Percentiles rank a stretch among this genome's conserved stretches.
Evolutionary conservation across 2,888 invertebrate species (phyloP).

Genomic region (Agonopterix subpropinquella): DNA sequence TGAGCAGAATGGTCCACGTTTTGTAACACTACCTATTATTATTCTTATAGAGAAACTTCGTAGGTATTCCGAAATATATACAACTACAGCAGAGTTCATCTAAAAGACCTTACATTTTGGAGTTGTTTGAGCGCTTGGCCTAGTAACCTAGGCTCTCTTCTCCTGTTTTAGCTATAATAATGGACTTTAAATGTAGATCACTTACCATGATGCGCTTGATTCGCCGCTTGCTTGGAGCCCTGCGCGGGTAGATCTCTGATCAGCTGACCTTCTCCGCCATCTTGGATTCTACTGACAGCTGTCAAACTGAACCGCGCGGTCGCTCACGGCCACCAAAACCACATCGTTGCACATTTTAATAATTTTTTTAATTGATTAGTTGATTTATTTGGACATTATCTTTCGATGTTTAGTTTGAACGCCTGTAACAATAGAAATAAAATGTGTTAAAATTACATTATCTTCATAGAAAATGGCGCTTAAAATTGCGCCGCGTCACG

Average conservation of each 20-base stretch:
- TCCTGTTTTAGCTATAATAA: no score
- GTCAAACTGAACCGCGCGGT: conserved; percentile 26
- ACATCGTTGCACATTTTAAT: conserved; percentile 30
- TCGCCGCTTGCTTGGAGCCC: conserved; percentile 54
- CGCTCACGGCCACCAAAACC: conserved; percentile 11
- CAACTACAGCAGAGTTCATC: no score
- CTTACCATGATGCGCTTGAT: conserved; percentile 69
- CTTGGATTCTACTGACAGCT: conserved; percentile 50
- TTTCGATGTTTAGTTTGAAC: background rate
- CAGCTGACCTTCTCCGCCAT: conserved; percentile 73
- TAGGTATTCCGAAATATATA: no score
- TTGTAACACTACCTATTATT: no score
- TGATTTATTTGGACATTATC: conserved; percentile 1
- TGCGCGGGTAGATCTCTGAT: conserved; percentile 60
- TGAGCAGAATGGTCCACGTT: no score
- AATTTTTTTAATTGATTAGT: conserved; percentile 1
- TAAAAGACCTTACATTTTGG: no score
- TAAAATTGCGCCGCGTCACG: no score
- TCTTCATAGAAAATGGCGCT: no score
- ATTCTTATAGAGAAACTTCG: no score
- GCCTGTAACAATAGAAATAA: background rate
- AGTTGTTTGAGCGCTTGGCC: no score
- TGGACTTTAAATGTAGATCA: background rate
- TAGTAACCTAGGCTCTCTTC: no score
- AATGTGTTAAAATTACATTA: background rate